Evolutionary conservation across 37 sponge, comb jelly and placozoan species (phyloP), one percentile per base, ranked within the genome.

Genomic region (Cladorhizidae sp.): DNA sequence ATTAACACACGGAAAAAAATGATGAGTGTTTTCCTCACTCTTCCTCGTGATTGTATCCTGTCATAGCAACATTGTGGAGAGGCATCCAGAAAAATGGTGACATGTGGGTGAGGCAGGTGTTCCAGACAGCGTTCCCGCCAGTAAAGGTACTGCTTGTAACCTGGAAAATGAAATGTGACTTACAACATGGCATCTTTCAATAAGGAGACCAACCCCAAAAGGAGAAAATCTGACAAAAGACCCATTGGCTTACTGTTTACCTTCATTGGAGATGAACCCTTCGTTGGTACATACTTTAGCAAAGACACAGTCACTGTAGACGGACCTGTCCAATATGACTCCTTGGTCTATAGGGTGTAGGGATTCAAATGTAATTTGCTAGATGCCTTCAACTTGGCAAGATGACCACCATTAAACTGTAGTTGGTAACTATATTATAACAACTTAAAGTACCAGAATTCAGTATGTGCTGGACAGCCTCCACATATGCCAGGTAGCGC

Each of bases 231-330:
- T 72, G 50, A 14, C 29, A 42, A 42, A 40, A 18, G n/a, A n/a
- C n/a, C n/a, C n/a, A n/a, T n/a, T n/a, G n/a, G n/a, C 5, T 45
- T 67, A 52, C 2, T 38, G 49, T 77, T 2, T 52, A 93, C 93
- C 95, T 80, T 87, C 92, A 38, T 70, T 15, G 21, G 76, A 80
- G 5, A 94, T 94, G 74, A 81, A 88, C 2, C 93, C 93, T 74
- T 95, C 90, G 21, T 57, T 78, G 33, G 17, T 69, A 38, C 96
- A 89, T n/a, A 92, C 93, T 71, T 84, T 62, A 2, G 96, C 96
- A 89, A 95, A 95, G 26, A 95, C 96, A 71, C 77, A 77, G 63
- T 95, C 96, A 79, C 96, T 92, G 85, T 82, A 95, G 22, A 95
- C 90, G 6, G 96, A 95, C 33, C 94, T 79, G 70, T 93, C 94